Conservation (phyloP, 2,888 invertebrate genomes). For the Altica lythri region DNA sequence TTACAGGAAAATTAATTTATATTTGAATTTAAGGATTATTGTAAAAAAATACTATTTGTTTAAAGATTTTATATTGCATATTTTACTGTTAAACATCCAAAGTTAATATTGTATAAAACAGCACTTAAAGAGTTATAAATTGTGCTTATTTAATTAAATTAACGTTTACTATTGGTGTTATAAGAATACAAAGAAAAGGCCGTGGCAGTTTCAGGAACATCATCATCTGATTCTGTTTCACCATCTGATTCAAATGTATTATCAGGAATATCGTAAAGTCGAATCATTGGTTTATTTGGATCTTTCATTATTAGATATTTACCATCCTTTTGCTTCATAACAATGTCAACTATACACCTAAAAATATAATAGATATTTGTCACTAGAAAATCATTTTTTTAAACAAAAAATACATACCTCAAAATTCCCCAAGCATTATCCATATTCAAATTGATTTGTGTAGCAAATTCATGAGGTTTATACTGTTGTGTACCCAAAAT, state of each 20-base stretch:
- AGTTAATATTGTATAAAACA: too few species aligned
- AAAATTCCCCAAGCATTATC: constrained; percentile 99
- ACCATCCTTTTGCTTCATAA: constrained; percentile 96
- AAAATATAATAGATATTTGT: constrained; percentile 1
- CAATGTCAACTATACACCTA: constrained; percentile 90
- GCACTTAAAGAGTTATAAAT: too few species aligned
- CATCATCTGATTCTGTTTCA: constrained; percentile 86
- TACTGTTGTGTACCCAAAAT: constrained; percentile 97
- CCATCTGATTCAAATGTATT: constrained; percentile 98
- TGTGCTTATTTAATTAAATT: constrained; percentile 2
- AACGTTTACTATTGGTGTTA: constrained; percentile 43
- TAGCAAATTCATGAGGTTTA: constrained; percentile 97
- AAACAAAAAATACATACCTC: constrained; percentile 55
- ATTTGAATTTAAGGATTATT: too few species aligned
- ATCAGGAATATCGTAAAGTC: constrained; percentile 97
- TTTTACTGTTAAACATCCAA: too few species aligned
- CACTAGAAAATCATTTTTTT: neutral
- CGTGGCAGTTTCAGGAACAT: constrained; percentile 55
- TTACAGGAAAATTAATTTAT: too few species aligned
- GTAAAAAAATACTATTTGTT: too few species aligned
- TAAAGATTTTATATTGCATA: too few species aligned
- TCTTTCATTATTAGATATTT: constrained; percentile 98
- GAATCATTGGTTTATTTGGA: constrained; percentile 97
- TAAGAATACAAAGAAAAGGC: constrained; percentile 57
- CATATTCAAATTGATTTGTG: constrained; percentile 98